Evolutionary conservation across 2,888 invertebrate species (phyloP), one percentile per base, ranked within the genome.

Genomic region (Stenolophus ochropezus): DNA sequence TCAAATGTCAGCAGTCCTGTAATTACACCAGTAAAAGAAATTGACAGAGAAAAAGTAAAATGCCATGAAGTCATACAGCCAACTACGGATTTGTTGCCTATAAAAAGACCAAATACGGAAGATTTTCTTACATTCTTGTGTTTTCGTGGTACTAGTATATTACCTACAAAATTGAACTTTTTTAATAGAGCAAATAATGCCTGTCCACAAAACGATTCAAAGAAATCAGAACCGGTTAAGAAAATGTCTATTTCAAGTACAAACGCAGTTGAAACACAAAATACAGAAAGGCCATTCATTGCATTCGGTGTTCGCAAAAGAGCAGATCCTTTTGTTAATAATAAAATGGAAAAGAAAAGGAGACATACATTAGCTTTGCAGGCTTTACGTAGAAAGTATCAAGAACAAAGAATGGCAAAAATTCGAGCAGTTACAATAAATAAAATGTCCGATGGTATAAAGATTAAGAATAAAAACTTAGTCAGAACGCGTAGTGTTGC

Each of bases 81-180:
- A 84, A 88, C 89, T n/a, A 92, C 91, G 49, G 93, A 93, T 85
- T 89, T 93, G 83, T 90, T 93, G 85, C 92, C 93, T 47, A 91
- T 91, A 84, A 93, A 93, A 86, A 91, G 95, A 85, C 95, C 96
- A 21, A 95, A 94, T 86, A 95, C 96, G 1, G 96, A 96, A 90
- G 96, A 96, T 88, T 96, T 96, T 87, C 88, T 96, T 58, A 96
- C 96, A 73, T 96, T 95, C 89, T 90, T 96, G 14, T 96, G 96
- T 88, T 94, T 95, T 86, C 91, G 96, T 88, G 95, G 96, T 47
- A 95, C 95, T 20, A 91, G 93, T 5, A 92, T 94, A 69, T 88
- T 96, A 83, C 95, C 96, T 21, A 92, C 94, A 0, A 93, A 92
- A 84, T 89, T 96, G 84, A 94, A 94, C 87, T 94, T 94, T 87